Evolutionary conservation across 2,113 vertebrate genomes (phyloP).

Genomic region (pig (Sus scrofa)): T2T-Sscrofa CM000817.6:59720001-59720500

Average conservation of each 20-base stretch:
- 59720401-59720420: neutral
- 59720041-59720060: neutral
- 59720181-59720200: neutral
- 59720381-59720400: slow-evolving; percentile 13
- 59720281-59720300: slow-evolving; percentile 54
- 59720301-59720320: slow-evolving; percentile 31
- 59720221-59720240: neutral
- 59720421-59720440: neutral
- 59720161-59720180: neutral
- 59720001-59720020: neutral
- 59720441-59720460: neutral
- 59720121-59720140: neutral
- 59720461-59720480: neutral
- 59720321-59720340: slow-evolving; percentile 24
- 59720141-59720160: neutral
- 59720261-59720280: slow-evolving; percentile 54
- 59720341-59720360: slow-evolving; percentile 54
- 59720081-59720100: neutral
- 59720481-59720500: neutral
- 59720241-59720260: neutral
- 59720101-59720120: neutral
- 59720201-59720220: neutral
- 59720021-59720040: neutral
- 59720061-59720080: neutral
- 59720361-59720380: slow-evolving; percentile 48